A percentile compares a stretch with the other conserved stretches of the same genome.
Conservation (phyloP, 2,797 vertebrate genomes). For the Cygnus olor region DNA sequence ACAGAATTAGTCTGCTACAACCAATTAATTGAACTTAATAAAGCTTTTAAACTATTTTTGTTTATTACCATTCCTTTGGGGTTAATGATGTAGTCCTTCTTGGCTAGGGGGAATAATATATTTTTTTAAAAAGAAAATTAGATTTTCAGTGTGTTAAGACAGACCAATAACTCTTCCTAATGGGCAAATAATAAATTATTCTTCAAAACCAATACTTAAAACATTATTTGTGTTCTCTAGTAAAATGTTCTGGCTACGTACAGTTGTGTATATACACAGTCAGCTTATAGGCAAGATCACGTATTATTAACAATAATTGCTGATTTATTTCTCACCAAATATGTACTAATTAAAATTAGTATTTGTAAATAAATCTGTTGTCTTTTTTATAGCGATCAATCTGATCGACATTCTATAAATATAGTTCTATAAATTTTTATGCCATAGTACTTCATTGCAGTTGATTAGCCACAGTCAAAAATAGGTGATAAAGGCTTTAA, state of each 20-base stretch:
- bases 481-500: slow-evolving; percentile 16
- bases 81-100: slow-evolving; percentile 70
- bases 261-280: neutral
- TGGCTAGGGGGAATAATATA: slow-evolving; percentile 65
- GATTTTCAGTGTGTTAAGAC: slow-evolving; percentile 56
- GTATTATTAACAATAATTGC: neutral
- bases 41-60: slow-evolving; percentile 78
- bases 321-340: slow-evolving; percentile 28
- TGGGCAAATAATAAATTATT: slow-evolving; percentile 60
- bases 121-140: slow-evolving; percentile 64
- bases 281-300: slow-evolving; percentile 14
- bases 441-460: neutral
- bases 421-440: neutral
- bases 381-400: neutral
- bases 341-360: slow-evolving; percentile 48
- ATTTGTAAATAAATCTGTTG: slow-evolving; percentile 24
- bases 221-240: slow-evolving; percentile 33
- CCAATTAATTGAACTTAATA: slow-evolving; percentile 80
- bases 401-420: neutral
- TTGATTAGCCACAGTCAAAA: slow-evolving; percentile 21
- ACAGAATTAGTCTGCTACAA: slow-evolving; percentile 77
- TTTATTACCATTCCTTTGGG: slow-evolving; percentile 70
- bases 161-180: slow-evolving; percentile 55
- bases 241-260: slow-evolving; percentile 21
- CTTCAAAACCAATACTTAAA: slow-evolving; percentile 50